Conservation (phyloP, 2,797 vertebrate species). For the Tarsius wallacei region DNA sequence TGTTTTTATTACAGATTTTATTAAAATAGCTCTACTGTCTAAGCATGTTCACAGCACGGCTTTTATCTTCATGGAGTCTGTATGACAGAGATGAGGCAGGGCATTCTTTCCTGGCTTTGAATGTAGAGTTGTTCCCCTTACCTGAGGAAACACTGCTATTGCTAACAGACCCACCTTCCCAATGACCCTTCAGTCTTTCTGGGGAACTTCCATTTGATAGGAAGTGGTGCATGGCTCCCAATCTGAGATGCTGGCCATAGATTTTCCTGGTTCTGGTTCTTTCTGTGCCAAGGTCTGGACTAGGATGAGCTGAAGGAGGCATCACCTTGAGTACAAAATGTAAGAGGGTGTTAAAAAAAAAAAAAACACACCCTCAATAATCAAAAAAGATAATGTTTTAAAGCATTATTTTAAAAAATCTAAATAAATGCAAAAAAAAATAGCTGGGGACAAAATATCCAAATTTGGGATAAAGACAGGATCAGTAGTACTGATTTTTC, state of each 20-base stretch:
- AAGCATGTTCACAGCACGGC: background rate
- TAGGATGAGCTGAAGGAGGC: background rate
- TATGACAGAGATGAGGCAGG: background rate
- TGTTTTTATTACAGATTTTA: background rate
- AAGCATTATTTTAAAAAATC: background rate
- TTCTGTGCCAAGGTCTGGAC: background rate
- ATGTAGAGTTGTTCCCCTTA: background rate
- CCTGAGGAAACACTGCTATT: background rate
- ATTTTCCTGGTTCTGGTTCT: background rate
- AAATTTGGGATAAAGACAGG: background rate
- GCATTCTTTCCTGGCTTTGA: background rate
- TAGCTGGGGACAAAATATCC: background rate
- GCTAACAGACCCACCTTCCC: background rate
- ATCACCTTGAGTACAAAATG: background rate
- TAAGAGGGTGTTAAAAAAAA: background rate
- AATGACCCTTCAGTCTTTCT: background rate
- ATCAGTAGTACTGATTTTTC: background rate
- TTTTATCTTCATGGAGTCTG: background rate
- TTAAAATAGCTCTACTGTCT: background rate
- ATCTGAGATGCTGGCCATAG: background rate
- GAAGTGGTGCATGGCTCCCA: background rate
- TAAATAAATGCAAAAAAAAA: background rate
- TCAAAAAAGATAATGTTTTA: background rate
- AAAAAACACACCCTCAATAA: background rate
- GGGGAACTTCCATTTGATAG: background rate